Evolutionary conservation across 1,140 invertebrate species (phyloP).

Genomic region (Magallana gigas): DNA sequence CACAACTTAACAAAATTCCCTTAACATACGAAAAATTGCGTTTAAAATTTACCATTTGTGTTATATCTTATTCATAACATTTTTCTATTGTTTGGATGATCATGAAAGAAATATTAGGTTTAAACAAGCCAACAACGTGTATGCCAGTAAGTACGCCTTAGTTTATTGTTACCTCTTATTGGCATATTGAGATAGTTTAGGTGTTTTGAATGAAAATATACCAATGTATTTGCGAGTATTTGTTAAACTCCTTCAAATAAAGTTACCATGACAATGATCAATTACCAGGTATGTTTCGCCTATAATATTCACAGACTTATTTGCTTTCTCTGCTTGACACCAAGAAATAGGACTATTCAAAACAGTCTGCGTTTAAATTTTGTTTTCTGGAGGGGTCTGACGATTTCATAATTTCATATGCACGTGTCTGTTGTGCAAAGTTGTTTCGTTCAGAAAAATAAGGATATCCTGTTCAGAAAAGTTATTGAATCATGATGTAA

Average conservation of each 20-base stretch:
- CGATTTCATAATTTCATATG: constrained; percentile 70
- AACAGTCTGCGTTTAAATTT: constrained; percentile 72
- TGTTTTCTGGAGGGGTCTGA: constrained; percentile 59
- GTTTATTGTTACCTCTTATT: too few species aligned
- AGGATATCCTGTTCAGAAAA: constrained; percentile 63
- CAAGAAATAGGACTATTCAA: constrained; percentile 68
- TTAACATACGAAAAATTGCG: too few species aligned
- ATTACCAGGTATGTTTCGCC: constrained; percentile 65
- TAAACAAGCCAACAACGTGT: too few species aligned
- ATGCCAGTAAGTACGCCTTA: too few species aligned
- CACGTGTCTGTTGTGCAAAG: constrained; percentile 75
- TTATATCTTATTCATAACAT: too few species aligned
- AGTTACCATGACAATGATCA: neutral
- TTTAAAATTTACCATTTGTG: too few species aligned
- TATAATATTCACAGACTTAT: constrained; percentile 63
- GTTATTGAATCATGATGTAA: too few species aligned
- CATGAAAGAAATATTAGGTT: too few species aligned
- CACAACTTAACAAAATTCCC: too few species aligned
- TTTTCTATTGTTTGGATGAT: too few species aligned
- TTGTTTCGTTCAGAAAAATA: constrained; percentile 73
- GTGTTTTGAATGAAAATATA: too few species aligned
- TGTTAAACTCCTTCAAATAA: neutral
- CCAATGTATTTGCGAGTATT: neutral
- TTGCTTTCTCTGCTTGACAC: constrained; percentile 66
- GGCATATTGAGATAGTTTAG: too few species aligned